Evolutionary conservation across 2,797 vertebrate species (phyloP).

Genomic region (Lemur catta): DNA sequence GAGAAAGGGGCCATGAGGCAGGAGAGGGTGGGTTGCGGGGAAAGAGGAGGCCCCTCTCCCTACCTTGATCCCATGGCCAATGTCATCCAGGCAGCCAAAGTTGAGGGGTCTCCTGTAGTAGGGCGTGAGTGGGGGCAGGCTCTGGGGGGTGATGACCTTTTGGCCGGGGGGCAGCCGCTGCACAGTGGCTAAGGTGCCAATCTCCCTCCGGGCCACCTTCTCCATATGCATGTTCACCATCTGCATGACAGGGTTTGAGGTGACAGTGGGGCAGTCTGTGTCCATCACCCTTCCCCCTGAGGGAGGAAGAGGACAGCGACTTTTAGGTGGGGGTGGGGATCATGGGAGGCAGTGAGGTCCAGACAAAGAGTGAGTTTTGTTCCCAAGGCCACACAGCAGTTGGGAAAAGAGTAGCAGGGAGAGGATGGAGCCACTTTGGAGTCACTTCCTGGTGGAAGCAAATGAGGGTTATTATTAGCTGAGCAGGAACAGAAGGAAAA

Average conservation of each 20-base stretch:
- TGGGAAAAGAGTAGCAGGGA: background rate
- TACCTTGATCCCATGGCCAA: conserved; percentile 91
- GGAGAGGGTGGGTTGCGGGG: background rate
- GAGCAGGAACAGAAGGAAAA: conserved; percentile 51
- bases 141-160: conserved; percentile 80
- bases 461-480: conserved; percentile 69
- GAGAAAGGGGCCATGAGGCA: background rate
- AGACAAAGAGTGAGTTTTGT: background rate
- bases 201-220: conserved; percentile 89
- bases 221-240: conserved; percentile 89
- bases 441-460: conserved; percentile 47
- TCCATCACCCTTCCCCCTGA: background rate
- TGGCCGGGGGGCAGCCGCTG: conserved; percentile 76
- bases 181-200: conserved; percentile 83
- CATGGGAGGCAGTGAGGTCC: background rate
- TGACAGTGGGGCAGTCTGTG: background rate
- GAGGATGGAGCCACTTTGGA: conserved; percentile 53
- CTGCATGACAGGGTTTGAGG: conserved; percentile 78
- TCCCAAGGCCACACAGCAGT: background rate
- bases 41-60: background rate
- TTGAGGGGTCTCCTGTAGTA: conserved; percentile 89
- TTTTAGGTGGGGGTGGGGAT: background rate
- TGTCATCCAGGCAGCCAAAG: conserved; percentile 86
- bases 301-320: background rate
- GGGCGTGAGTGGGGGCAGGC: conserved; percentile 76